Percentiles rank a stretch among this genome's conserved stretches.
Evolutionary conservation across 2,888 invertebrate genomes (phyloP).

Genomic region (Mythimna lalbum): DNA sequence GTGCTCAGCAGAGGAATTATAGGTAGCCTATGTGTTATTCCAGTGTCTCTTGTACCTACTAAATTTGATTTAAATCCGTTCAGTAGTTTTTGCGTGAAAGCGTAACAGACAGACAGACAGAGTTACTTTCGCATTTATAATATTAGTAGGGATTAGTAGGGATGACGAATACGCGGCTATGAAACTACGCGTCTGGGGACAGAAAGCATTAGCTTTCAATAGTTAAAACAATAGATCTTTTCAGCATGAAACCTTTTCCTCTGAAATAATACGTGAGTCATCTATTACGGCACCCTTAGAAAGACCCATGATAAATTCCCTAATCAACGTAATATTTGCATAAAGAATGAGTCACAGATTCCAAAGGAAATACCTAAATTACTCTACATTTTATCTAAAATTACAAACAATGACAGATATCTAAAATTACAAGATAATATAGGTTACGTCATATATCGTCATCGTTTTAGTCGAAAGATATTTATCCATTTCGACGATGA

Average conservation of each 20-base stretch:
- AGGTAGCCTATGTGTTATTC: too few relatives aligned
- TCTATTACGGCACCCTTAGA: background rate
- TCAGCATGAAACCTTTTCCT: background rate
- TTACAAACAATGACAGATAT: constrained; percentile 23
- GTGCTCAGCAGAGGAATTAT: too few relatives aligned
- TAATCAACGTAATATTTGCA: background rate
- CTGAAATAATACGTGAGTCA: constrained; percentile 15
- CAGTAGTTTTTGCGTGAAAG: too few relatives aligned
- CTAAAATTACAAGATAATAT: background rate
- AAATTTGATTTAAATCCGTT: too few relatives aligned
- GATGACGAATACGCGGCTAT: too few relatives aligned
- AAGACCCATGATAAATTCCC: background rate
- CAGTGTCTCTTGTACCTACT: too few relatives aligned
- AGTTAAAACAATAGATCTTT: background rate
- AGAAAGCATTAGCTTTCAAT: too few relatives aligned
- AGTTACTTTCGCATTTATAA: too few relatives aligned
- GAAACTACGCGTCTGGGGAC: too few relatives aligned
- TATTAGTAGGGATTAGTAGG: too few relatives aligned
- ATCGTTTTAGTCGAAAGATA: background rate
- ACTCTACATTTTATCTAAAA: constrained; percentile 7
- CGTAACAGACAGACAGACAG: too few relatives aligned
- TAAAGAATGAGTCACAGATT: background rate
- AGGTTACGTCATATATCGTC: background rate
- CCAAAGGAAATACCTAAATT: constrained; percentile 18
- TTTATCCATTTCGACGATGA: too few relatives aligned